Conservation (phyloP, 2,797 vertebrate species). For the Intellagama lesueurii region DNA sequence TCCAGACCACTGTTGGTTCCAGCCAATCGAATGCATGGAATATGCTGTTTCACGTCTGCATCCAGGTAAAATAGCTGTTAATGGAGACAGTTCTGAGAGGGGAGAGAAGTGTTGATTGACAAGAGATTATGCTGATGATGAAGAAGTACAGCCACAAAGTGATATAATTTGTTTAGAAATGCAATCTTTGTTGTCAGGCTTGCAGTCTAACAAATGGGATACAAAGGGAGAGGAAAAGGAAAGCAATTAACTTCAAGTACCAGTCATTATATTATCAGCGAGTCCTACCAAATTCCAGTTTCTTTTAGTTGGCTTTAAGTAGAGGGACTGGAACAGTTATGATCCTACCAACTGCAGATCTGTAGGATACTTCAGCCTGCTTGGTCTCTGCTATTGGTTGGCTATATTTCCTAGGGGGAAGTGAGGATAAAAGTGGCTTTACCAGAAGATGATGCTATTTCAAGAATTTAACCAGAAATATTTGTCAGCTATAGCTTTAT, state of each 20-base stretch:
- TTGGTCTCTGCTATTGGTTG: neutral
- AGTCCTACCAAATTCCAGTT: neutral
- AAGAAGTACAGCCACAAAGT: too few relatives aligned
- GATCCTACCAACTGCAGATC: neutral
- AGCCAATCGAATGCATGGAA: too few relatives aligned
- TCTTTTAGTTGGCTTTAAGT: neutral
- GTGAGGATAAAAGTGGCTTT: too few relatives aligned
- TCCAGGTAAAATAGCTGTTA: too few relatives aligned
- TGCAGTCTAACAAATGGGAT: neutral
- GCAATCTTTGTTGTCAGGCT: neutral
- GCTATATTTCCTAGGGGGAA: too few relatives aligned
- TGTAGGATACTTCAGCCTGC: neutral
- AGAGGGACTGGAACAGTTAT: too few relatives aligned
- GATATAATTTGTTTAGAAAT: neutral
- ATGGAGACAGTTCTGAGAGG: too few relatives aligned
- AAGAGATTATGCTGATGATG: too few relatives aligned
- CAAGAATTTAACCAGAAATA: neutral
- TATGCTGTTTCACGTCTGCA: too few relatives aligned
- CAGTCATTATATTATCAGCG: neutral
- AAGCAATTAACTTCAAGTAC: neutral
- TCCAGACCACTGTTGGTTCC: too few relatives aligned
- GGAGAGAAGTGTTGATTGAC: too few relatives aligned
- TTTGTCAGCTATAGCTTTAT: neutral
- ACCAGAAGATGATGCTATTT: too few relatives aligned
- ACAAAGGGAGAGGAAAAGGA: neutral